Evolutionary conservation across 2,113 vertebrate genomes (phyloP), one percentile per base, ranked within the genome.

Genomic region (Baryphthengus martii): DNA sequence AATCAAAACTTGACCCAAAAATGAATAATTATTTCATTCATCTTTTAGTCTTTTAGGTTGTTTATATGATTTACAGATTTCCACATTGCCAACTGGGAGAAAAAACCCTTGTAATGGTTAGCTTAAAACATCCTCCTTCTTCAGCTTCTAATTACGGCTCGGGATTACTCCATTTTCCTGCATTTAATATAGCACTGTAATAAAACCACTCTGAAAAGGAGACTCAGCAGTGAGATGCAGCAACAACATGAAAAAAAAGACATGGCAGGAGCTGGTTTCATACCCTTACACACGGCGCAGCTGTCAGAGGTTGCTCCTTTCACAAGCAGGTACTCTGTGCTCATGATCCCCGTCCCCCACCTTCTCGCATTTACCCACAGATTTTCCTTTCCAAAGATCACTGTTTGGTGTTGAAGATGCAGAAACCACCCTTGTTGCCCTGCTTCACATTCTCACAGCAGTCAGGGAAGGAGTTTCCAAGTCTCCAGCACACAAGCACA

Each of bases 1-100:
- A 93, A 63, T 37, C 53, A 94, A 92, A 95, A 88, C 42, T 25
- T 35, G 39, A 79, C 56, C 44, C 23, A 72, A 91, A 91, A 93
- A 91, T 29, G 45, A 94, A 24, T 68, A 89, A 91, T 89, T 91
- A 91, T 58, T 94, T 91, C 44, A 89, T 89, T 94, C 50, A 79
- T 37, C n/a, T 95, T 94, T 85, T 84, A 93, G 73, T 85, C 39
- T 78, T 88, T 61, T 42, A 68, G 33, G 28, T 88, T 95, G 93
- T 94, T 91, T 88, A 95, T 33, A 58, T 65, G 58, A 73, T 82
- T 68, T 85, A 79, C 56, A 63, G 89, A 75, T 63, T 91, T 88
- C 75, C 61, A 50, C 33, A 42, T 19, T 85, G 81, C 33, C 28
- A 58, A 17, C 17, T 73, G 3, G 2, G 55, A 93, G 39, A 28